These are phyloP conservation scores for Bombus superbus DNA, from an alignment of 1,140 invertebrate genomes.

Conservation along the genomic window DNA sequence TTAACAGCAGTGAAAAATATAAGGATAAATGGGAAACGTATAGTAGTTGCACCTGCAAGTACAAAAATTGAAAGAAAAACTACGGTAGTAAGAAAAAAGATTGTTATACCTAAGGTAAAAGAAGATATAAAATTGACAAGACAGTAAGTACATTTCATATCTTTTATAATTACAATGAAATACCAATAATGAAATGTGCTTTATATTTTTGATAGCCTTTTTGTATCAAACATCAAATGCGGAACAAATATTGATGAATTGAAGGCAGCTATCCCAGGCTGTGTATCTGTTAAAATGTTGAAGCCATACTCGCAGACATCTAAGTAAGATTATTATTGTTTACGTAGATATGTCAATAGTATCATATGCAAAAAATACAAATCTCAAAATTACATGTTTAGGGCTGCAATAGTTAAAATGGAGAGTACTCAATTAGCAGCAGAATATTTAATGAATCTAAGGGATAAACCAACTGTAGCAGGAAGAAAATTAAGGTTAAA, in stretches of 20 bases:
- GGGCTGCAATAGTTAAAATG: slow-evolving; percentile 66
- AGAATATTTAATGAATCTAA: slow-evolving; percentile 61
- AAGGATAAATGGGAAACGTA: slow-evolving; percentile 64
- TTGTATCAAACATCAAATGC: slow-evolving; percentile 65
- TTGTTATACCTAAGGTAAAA: slow-evolving; percentile 57
- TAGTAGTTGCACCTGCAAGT: slow-evolving; percentile 53
- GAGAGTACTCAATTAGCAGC: slow-evolving; percentile 53
- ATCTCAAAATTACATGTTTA: slow-evolving; percentile 29
- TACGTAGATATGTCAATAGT: not conserved
- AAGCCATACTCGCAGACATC: slow-evolving; percentile 57
- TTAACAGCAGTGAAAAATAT: slow-evolving; percentile 61
- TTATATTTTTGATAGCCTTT: slow-evolving; percentile 60
- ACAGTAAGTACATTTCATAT: slow-evolving; percentile 50
- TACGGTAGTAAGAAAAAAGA: slow-evolving; percentile 56
- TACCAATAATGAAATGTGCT: slow-evolving; percentile 15
- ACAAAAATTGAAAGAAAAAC: slow-evolving; percentile 18
- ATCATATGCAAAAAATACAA: not conserved
- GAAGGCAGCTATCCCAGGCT: slow-evolving; percentile 65
- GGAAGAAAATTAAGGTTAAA: slow-evolving; percentile 58
- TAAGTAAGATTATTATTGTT: slow-evolving; percentile 34
- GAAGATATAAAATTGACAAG: slow-evolving; percentile 46
- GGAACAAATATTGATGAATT: slow-evolving; percentile 64
- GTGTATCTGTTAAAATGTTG: slow-evolving; percentile 62
- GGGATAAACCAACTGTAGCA: slow-evolving; percentile 51
- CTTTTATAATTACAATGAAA: not conserved